phyloP scores from a whole-genome alignment of 2,888 invertebrate species.

The Drosophila histrio region DNA sequence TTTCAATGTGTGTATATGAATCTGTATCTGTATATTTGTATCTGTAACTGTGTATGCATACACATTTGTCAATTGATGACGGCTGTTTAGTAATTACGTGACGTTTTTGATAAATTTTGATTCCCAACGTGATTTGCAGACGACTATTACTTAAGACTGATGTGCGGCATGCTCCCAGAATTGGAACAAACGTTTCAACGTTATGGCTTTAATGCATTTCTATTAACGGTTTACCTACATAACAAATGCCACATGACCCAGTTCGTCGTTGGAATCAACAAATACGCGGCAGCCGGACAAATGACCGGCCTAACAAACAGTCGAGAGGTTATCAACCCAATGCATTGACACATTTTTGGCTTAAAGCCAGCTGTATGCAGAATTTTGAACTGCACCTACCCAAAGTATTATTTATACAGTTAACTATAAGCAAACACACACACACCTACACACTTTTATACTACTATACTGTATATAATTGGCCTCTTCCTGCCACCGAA shows the following conservation, averaged over 20 bases:
- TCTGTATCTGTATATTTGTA: constrained; percentile 16
- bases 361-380: constrained; percentile 50
- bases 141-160: constrained; percentile 68
- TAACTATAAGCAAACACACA: constrained; percentile 13
- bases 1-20: background rate
- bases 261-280: constrained; percentile 74
- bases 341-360: constrained; percentile 76
- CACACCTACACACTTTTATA: constrained; percentile 9
- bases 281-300: constrained; percentile 40
- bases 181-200: constrained; percentile 68
- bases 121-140: constrained; percentile 64
- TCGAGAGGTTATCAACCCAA: constrained; percentile 72
- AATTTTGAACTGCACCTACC: constrained; percentile 53
- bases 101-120: constrained; percentile 77
- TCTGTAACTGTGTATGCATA: constrained; percentile 15
- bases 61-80: constrained; percentile 53
- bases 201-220: constrained; percentile 72
- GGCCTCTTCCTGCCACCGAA: constrained; percentile 31
- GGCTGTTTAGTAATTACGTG: constrained; percentile 74
- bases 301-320: constrained; percentile 4
- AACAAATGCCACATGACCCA: constrained; percentile 63
- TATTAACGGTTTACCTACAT: constrained; percentile 67
- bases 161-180: constrained; percentile 73
- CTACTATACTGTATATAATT: constrained; percentile 18
- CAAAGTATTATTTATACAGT: constrained; percentile 38